phyloP scores from a whole-genome alignment of 2,797 vertebrate genomes.

The Pantherophis alleghaniensis region DNA sequence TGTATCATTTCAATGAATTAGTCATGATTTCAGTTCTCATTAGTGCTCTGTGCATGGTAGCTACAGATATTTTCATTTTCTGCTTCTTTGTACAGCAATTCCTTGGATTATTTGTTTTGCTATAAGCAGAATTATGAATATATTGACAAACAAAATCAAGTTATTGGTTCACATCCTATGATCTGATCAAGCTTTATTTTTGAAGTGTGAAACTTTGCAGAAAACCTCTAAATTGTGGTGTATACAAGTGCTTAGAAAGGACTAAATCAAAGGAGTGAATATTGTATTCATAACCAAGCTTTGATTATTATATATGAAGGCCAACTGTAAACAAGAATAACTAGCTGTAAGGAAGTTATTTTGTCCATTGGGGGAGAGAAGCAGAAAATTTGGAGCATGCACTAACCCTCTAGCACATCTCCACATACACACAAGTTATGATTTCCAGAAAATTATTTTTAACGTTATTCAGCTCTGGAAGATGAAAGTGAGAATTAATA shows the following conservation, averaged over 20 bases:
- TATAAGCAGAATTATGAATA: background rate
- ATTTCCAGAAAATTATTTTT: constrained; percentile 13
- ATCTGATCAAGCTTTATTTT: background rate
- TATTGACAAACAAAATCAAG: background rate
- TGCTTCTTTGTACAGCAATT: background rate
- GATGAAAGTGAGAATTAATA: constrained; percentile 27
- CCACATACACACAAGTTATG: background rate
- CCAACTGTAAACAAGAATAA: background rate
- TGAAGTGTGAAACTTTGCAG: background rate
- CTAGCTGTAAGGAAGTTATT: background rate
- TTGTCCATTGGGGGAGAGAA: background rate
- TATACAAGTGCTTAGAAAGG: background rate
- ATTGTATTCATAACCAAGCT: background rate
- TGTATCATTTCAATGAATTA: background rate
- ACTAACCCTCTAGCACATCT: background rate
- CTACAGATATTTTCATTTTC: background rate
- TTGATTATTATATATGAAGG: background rate
- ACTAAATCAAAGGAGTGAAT: background rate
- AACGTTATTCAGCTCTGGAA: background rate
- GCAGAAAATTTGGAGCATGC: background rate
- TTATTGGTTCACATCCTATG: background rate
- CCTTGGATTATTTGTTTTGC: background rate
- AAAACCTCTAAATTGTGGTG: background rate
- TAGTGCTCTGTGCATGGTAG: background rate
- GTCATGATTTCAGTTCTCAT: background rate